phyloP scores from a whole-genome alignment of 2,888 invertebrate species.

The Aphrophora alni region DNA sequence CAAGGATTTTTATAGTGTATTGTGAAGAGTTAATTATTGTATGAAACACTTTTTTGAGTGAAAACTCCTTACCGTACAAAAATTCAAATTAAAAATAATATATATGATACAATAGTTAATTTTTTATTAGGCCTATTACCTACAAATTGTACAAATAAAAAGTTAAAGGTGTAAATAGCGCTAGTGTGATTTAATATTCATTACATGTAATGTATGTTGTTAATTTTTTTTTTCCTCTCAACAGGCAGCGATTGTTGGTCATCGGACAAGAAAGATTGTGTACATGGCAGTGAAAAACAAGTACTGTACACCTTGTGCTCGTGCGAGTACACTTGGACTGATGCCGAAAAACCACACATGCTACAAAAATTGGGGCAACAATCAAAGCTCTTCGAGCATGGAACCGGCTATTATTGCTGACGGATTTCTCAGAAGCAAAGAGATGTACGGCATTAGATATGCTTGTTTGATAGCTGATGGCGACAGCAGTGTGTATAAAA shows the following conservation, averaged over 20 bases:
- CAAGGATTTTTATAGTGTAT: too few species aligned
- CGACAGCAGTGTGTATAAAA: constrained; percentile 54
- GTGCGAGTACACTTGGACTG: constrained; percentile 19
- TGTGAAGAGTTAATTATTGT: too few species aligned
- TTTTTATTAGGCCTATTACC: too few species aligned
- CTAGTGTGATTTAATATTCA: too few species aligned
- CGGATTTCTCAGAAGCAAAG: constrained; percentile 27
- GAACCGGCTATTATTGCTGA: constrained; percentile 24
- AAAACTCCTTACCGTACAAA: too few species aligned
- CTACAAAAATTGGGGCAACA: constrained; percentile 26
- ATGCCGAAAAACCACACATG: constrained; percentile 10
- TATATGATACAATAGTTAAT: too few species aligned
- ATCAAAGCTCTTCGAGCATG: neutral
- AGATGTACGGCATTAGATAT: constrained; percentile 33
- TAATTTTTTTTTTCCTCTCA: neutral
- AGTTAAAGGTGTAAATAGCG: too few species aligned
- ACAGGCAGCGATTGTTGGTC: constrained; percentile 21
- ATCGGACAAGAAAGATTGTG: too few species aligned
- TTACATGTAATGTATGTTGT: too few species aligned
- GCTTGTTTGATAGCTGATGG: constrained; percentile 53
- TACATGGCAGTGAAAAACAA: constrained; percentile 10
- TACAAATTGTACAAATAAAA: too few species aligned
- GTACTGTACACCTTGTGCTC: constrained; percentile 25
- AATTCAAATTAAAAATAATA: too few species aligned
- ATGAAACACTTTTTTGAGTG: too few species aligned